Evolutionary conservation across 2,113 vertebrate species (phyloP).

Genomic region (Xiphorhynchus elegans): DNA sequence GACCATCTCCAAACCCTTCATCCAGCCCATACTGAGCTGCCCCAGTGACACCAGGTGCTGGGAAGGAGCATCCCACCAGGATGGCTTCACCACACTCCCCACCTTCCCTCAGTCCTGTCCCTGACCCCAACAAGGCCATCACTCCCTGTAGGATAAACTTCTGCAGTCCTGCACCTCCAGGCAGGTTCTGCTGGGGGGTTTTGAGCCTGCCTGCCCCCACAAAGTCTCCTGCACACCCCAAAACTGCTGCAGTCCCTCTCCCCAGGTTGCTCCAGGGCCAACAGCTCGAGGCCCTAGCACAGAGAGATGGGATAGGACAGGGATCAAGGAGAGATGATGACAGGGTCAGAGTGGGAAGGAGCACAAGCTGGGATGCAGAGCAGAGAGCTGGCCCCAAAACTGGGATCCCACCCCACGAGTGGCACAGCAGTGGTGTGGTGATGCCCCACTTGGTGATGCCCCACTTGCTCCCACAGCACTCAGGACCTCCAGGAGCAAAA

Average conservation of each 20-base stretch:
- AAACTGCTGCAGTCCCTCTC: background rate
- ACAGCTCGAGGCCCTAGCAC: background rate
- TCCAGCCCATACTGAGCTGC: background rate
- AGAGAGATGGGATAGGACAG: background rate
- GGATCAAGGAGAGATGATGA: rapidly evolving
- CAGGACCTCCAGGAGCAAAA: rapidly evolving
- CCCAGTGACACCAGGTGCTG: background rate
- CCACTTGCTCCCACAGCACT: rapidly evolving
- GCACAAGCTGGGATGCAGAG: background rate
- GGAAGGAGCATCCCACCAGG: background rate
- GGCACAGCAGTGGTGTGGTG: rapidly evolving
- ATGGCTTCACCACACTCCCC: rapidly evolving
- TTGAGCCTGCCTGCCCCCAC: background rate
- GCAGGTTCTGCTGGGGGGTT: background rate
- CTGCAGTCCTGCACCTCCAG: background rate
- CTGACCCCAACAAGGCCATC: rapidly evolving
- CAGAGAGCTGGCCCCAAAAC: background rate
- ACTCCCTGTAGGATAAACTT: background rate
- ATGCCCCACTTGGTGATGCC: rapidly evolving
- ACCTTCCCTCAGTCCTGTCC: background rate
- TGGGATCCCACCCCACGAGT: rapidly evolving
- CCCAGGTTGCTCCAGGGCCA: rapidly evolving
- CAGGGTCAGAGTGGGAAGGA: rapidly evolving
- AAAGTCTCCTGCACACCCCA: background rate
- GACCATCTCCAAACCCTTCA: rapidly evolving